Evolutionary conservation across 2,113 vertebrate genomes (phyloP), one percentile per base, ranked within the genome.

Genomic region (Oreochromis tanganicae): DNA sequence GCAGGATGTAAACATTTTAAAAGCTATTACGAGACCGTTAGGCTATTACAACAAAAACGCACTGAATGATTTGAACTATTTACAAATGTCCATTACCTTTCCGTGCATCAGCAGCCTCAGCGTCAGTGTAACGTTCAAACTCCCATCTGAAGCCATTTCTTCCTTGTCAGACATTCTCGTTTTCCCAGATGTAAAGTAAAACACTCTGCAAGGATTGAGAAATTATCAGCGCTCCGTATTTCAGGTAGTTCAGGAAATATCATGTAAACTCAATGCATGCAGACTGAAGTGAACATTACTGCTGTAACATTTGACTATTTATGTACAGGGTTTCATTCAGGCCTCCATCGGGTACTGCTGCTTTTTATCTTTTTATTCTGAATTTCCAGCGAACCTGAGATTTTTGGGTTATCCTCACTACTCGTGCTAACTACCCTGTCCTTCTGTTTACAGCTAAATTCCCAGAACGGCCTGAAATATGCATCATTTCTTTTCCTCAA

Each of bases 31-130:
- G 10, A 75, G 4, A 54, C 57, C 46, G 54, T 80, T 80, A 4
- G n/a, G 57, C 34, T 61, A 46, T 55, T 75, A 54, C 56, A 17
- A 32, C 11, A 73, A 82, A 71, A 66, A 87, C 9, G 46, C 29
- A 68, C 24, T 5, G 10, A 36, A 68, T 68, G 36, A 61, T 41
- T 63, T 41, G 2, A 63, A 71, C 41, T 13, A 55, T 88, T 83
- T 48, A 50, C 43, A 36, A n/a, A 29, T 63, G 81, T 38, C 84
- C 9, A 85, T 97, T 97, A 98, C 98, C 97, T 98, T 98, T 90
- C 98, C 97, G 2, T 98, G 97, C 98, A 98, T 98, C 93, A 98
- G 95, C 92, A 98, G 97, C 81, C 97, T 96, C 84, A 98, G 97
- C 55, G 97, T 98, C 90, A 98, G 96, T 0, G 97, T 98, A 89